These are phyloP conservation scores for Parnassius glacialis DNA, from an alignment of 2,888 invertebrate genomes.

Conservation along the genomic window DNA sequence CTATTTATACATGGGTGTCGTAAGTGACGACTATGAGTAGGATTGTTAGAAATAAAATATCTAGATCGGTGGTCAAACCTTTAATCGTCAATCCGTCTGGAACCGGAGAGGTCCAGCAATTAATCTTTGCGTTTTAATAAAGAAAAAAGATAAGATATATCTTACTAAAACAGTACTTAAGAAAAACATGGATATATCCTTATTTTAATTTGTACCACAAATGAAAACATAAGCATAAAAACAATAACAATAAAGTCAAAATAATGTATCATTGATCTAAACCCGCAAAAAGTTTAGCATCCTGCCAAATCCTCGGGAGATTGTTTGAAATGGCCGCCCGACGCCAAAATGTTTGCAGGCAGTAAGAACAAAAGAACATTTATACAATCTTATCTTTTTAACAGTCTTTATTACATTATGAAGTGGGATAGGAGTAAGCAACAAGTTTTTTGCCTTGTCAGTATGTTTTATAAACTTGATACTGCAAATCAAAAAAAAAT, in stretches of 20 bases:
- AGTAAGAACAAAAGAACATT: slow-evolving; percentile 7
- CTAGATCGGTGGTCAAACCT: no score
- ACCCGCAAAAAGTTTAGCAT: slow-evolving; percentile 17
- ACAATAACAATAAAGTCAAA: neutral
- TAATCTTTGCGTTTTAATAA: no score
- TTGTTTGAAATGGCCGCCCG: slow-evolving; percentile 17
- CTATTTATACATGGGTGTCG: no score
- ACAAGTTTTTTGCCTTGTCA: neutral
- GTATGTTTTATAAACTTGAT: neutral
- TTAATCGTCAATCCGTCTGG: no score
- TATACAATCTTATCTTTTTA: slow-evolving; percentile 14
- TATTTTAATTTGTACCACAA: neutral
- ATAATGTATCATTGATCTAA: neutral
- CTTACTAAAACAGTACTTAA: no score
- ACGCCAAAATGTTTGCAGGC: slow-evolving; percentile 21
- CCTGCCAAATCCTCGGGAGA: neutral
- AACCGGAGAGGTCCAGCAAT: no score
- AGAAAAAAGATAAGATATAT: no score
- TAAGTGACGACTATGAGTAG: no score
- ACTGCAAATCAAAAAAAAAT: no score
- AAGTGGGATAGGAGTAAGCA: neutral
- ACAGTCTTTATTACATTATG: slow-evolving; percentile 17
- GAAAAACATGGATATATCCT: no score
- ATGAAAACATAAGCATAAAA: slow-evolving; percentile 21
- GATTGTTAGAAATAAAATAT: no score